phyloP scores from a whole-genome alignment of 1,140 invertebrate species.

The Nautilus pompilius region DNA sequence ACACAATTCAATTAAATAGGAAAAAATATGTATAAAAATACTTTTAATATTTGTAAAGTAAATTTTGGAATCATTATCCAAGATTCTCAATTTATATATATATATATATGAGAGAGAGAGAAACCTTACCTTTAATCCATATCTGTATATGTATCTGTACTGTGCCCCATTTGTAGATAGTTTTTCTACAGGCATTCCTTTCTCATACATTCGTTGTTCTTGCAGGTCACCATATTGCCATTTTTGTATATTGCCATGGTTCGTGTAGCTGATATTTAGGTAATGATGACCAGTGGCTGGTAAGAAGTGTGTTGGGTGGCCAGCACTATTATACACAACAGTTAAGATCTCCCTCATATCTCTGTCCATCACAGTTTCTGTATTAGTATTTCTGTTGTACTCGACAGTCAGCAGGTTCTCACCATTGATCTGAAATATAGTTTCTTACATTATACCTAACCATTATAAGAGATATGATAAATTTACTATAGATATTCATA shows the following conservation, averaged over 20 bases:
- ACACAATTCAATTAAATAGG: no score
- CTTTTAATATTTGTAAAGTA: no score
- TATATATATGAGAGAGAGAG: not conserved
- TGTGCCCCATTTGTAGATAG: conserved; percentile 69
- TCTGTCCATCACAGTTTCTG: conserved; percentile 84
- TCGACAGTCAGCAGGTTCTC: conserved; percentile 87
- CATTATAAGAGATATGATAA: no score
- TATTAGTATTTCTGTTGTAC: conserved; percentile 82
- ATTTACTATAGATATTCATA: no score
- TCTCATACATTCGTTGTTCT: conserved; percentile 80
- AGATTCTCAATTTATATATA: not conserved
- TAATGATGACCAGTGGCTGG: conserved; percentile 67
- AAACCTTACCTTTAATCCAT: conserved; percentile 37
- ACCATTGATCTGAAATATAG: conserved; percentile 59
- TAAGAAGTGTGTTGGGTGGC: conserved; percentile 66
- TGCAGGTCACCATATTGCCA: conserved; percentile 87
- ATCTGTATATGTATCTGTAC: conserved; percentile 65
- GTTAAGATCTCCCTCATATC: conserved; percentile 76
- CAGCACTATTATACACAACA: conserved; percentile 81
- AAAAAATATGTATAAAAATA: no score
- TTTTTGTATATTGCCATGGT: conserved; percentile 82
- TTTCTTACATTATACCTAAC: no score
- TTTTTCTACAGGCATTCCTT: conserved; percentile 79
- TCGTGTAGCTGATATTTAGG: conserved; percentile 74
- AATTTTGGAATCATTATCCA: no score